Evolutionary conservation across 2,797 vertebrate species (phyloP), one percentile per base, ranked within the genome.

Genomic region (Enteromius paludinosus): DNA sequence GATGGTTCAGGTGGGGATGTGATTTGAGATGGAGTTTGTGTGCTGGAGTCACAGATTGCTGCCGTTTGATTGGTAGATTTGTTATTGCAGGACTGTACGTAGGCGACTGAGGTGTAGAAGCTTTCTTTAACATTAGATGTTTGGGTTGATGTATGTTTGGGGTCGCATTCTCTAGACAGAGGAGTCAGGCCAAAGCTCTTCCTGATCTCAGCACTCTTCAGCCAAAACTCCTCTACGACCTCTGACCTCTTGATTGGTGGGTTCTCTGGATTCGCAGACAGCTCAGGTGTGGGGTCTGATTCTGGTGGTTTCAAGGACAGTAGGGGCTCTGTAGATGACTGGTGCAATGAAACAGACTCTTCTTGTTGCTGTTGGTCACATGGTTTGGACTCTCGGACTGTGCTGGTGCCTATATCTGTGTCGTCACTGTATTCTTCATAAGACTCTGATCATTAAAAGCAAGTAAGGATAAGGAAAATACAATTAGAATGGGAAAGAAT

Each of bases 211-310:
- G 95, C 95, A 0, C 96, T 96, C 89, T 96, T 96, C 91, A 95
- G 88, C 96, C 96, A 97, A 87, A 97, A 97, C 85, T 97, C 96
- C 5, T 95, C 95, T 17, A 96, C 94, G 0, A 96, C 91, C 80
- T 95, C 95, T 0, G 90, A 94, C 28, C 92, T 90, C 64, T 93
- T 94, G 68, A 92, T 78, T 47, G 89, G 87, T 78, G 93, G 93
- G 7, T 94, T 94, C 72, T 90, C 87, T 3, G 87, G 92, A 38
- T 87, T 84, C 54, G 90, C 69, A 0, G 83, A 85, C 9, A 79
- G 87, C 64, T 90, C 92, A 59, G 89, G 62, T 43, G 94, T 83
- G 10, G 41, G 94, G 92, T 74, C 82, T 1, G 94, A 17, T 49
- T 83, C 59, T 91, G 76, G 56, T 18, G 41, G 49, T 56, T 72